phyloP scores from a whole-genome alignment of 2,113 vertebrate genomes.

The Heterotilapia buettikoferi region DNA sequence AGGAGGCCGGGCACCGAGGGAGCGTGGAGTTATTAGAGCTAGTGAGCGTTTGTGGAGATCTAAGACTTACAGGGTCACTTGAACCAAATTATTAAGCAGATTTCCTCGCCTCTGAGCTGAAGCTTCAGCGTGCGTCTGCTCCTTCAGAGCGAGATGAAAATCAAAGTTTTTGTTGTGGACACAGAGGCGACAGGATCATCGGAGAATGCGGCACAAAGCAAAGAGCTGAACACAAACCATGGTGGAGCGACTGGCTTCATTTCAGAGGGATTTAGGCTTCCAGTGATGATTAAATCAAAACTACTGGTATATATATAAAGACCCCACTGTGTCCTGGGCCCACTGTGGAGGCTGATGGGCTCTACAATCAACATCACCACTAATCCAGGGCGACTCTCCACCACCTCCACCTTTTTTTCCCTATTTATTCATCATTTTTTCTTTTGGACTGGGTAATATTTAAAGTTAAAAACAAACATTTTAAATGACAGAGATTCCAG shows the following conservation, averaged over 20 bases:
- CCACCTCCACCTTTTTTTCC: background rate
- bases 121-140: background rate
- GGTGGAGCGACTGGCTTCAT: background rate
- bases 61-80: background rate
- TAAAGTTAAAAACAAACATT: background rate
- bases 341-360: background rate
- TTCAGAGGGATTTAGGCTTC: background rate
- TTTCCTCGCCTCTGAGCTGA: background rate
- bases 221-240: background rate
- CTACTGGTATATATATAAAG: background rate
- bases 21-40: background rate
- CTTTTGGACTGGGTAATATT: fast-evolving
- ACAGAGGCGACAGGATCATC: fast-evolving
- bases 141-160: background rate
- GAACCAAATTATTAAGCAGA: background rate
- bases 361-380: background rate
- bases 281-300: background rate
- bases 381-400: background rate
- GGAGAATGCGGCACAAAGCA: background rate
- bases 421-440: background rate
- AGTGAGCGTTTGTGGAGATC: background rate
- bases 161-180: background rate
- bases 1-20: background rate
- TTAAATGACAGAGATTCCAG: background rate
- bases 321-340: background rate